Base-by-base conservation (phyloP, 2,888 invertebrate species). In the Eristalis arbustorum region DNA sequence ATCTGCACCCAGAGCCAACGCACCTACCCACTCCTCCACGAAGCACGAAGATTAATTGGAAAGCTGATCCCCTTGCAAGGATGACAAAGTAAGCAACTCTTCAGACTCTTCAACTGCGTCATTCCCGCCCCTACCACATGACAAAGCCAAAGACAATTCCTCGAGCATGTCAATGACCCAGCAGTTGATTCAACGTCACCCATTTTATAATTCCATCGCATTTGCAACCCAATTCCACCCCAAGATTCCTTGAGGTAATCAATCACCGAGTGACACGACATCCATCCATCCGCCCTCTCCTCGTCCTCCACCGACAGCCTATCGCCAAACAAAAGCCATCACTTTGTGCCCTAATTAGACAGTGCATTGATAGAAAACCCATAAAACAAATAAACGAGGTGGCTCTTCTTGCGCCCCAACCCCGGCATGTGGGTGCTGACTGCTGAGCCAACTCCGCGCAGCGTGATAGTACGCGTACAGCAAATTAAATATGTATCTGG, bases 401-500 rank as follows among this genome's bases (percentile, higher is more conserved):
- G 62, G 34, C 62, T 49, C 22, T n/a, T 37, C 10, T 5, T 49
- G 6, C 34, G 42, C 6, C 1, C 10, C 31, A 31, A 14, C 10
- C 61, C 0, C 31, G 40, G 18, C 11, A 63, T 80, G 68, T 68
- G 80, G 66, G 74, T 68, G 68, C 40, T n/a, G n/a, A n/a, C n/a
- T 63, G 22, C 25, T 57, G 22, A 67, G 49, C 63, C 13, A 76
- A 49, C 13, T 68, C 42, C 40, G 13, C 64, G 57, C 37, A 63
- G 67, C 77, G 40, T 34, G 78, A 78, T 83, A 79, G 74, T 71
- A 23, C 49, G 49, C 49, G 8, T 18, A 18, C 49, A 67, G 42
- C 67, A 67, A 80, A 84, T 84, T 80, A 79, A 84, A 79, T 75
- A 84, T 84, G 84, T 75, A 84, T 84, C 66, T 64, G 28, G 84